Evolutionary conservation across 2,888 invertebrate species (phyloP), one percentile per base, ranked within the genome.

Genomic region (Brachypalpus laphriformis): DNA sequence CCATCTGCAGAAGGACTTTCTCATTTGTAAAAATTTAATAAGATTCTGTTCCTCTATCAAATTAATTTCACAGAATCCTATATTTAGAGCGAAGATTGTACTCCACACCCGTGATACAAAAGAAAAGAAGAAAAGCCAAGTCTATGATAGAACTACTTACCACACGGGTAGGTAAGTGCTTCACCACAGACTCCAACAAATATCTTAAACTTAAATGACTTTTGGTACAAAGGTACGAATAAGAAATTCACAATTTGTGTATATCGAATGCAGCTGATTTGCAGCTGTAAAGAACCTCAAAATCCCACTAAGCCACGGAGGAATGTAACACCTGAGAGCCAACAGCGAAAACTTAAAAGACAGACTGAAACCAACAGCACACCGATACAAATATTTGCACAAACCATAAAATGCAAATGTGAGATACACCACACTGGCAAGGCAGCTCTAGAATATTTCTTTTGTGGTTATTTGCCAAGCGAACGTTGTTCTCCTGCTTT

Each of bases 381-480:
- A 63, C 57, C 68, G 28, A 40, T 49, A 59, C 81, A 85, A 85
- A 85, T 85, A 85, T 85, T 81, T 76, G 85, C 85, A 81, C 75
- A 85, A 85, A 76, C 83, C 81, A 85, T 85, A 85, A 81, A 85
- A 85, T 85, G 85, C 85, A 85, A 85, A 85, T 85, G 85, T 61
- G 61, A 81, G 71, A 81, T 85, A 81, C 85, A 63, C 85, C 51
- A 75, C 65, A 56, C 40, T 51, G 71, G 37, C 37, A 37, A n/a
- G 37, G 51, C 65, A 82, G 75, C 70, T 85, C 81, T 81, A 85
- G 85, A 81, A 76, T n/a, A n/a, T 76, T 85, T 81, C 76, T 76
- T 76, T 85, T 76, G 81, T 85, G 85, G 75, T 76, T 59, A 75
- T 81, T 81, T 81, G 77, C 66, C 65, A 71, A 71, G 57, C 65